Evolutionary conservation across 2,888 invertebrate genomes (phyloP).

Genomic region (Drosophila lutescens): DNA sequence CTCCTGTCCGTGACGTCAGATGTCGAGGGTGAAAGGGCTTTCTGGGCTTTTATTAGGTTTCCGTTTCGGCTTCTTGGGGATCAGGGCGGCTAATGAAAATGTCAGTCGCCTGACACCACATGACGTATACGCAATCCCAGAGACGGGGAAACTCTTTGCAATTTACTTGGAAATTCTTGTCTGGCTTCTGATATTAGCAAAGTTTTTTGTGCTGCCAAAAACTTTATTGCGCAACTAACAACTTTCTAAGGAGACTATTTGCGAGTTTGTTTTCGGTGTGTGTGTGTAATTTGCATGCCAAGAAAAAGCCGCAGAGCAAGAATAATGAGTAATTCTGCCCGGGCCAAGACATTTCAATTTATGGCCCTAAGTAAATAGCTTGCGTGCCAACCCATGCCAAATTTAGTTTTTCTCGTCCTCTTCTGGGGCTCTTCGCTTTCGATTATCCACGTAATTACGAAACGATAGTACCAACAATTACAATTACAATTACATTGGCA

Average conservation of each 20-base stretch:
- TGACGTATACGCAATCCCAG: conserved; percentile 60
- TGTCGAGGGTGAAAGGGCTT: conserved; percentile 6
- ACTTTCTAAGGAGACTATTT: conserved; percentile 27
- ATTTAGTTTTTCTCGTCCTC: conserved; percentile 44
- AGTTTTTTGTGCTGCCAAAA: conserved; percentile 34
- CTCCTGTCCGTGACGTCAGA: conserved; percentile 58
- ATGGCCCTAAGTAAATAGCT: conserved; percentile 57
- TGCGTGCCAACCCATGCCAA: conserved; percentile 59
- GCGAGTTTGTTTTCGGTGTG: not conserved
- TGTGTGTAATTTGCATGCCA: conserved; percentile 48
- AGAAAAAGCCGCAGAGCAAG: conserved; percentile 35
- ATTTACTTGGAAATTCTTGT: conserved; percentile 32
- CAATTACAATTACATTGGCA: conserved; percentile 55
- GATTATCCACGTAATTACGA: conserved; percentile 72
- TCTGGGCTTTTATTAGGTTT: conserved; percentile 48
- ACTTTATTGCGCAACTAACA: conserved; percentile 53
- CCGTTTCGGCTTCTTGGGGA: conserved; percentile 24
- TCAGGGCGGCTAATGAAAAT: conserved; percentile 60
- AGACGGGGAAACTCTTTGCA: conserved; percentile 16
- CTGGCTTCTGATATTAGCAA: conserved; percentile 43
- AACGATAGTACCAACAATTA: conserved; percentile 55
- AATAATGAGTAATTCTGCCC: conserved; percentile 41
- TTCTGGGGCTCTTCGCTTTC: conserved; percentile 43
- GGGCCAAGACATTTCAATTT: conserved; percentile 52
- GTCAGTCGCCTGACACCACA: conserved; percentile 50